Evolutionary conservation across 2,113 vertebrate genomes (phyloP).

Genomic region (Phycodurus eques): DNA sequence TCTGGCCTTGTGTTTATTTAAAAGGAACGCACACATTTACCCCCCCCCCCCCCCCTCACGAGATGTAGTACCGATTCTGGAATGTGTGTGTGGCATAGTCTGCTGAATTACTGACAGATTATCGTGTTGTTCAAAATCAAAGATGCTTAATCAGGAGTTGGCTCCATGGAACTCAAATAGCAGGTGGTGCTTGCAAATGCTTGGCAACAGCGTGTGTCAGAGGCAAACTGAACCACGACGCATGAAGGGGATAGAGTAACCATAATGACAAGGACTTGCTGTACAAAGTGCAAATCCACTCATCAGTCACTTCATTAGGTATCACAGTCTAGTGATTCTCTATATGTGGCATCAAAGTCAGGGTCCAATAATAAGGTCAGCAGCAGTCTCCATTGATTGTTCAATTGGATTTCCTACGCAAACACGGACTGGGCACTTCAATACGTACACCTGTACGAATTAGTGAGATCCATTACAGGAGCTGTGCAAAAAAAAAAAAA

Average conservation of each 20-base stretch:
- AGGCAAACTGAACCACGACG: slow-evolving; percentile 10
- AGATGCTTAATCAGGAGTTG: slow-evolving; percentile 61
- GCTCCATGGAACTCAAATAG: slow-evolving; percentile 42
- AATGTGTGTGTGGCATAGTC: slow-evolving; percentile 33
- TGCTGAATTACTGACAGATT: slow-evolving; percentile 62
- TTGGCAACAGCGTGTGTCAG: slow-evolving; percentile 20
- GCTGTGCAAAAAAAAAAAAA: too few relatives aligned
- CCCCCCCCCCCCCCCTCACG: slow-evolving; percentile 17
- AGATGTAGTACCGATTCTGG: slow-evolving; percentile 37
- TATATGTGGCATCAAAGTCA: neutral
- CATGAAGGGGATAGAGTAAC: neutral
- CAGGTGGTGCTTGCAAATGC: slow-evolving; percentile 28
- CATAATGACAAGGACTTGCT: neutral
- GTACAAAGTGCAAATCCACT: neutral
- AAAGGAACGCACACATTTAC: neutral
- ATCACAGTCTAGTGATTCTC: neutral
- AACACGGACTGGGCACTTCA: neutral
- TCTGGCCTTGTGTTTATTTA: slow-evolving; percentile 47
- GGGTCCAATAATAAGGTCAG: neutral
- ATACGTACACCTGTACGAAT: neutral
- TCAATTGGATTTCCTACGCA: neutral
- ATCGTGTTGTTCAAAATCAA: slow-evolving; percentile 61
- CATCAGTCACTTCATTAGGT: neutral
- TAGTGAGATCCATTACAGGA: neutral
- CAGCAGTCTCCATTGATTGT: neutral